Evolutionary conservation across 2,888 invertebrate genomes (phyloP), one percentile per base, ranked within the genome.

Genomic region (Cerastis rubricosa): DNA sequence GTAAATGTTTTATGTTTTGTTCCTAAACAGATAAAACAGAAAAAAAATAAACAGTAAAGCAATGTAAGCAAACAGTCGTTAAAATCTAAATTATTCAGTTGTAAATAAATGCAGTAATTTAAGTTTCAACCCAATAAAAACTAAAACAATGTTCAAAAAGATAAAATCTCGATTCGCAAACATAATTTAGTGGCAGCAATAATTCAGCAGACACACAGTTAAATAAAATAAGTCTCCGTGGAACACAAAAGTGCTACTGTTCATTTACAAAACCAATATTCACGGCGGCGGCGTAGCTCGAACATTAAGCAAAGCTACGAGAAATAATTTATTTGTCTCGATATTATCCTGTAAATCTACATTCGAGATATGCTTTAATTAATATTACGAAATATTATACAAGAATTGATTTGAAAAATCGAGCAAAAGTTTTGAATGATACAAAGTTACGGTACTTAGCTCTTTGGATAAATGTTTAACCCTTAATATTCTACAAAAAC

Each of bases 261-360:
- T 80, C 74, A 84, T 81, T 83, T 80, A 71, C 84, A 86, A 87
- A 89, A 87, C 88, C 87, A 89, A 89, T 86, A 87, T 87, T 88
- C 81, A 80, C 87, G 74, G 69, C 77, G 78, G 79, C 87, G 74
- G 69, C 77, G 78, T 85, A 84, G 85, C 90, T 88, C 85, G 87
- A 89, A 87, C 90, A 89, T 87, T 90, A 88, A 89, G 89, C 86
- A 89, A 81, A 85, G 87, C 87, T 88, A 86, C 74, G 88, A 87
- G 86, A 87, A 88, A 87, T 87, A 83, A 86, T 89, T 87, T 85
- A 84, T 81, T 84, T 75, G 80, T 79, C 71, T 59, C 14, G 29
- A 54, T 77, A 57, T 35, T 67, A 82, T 83, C 87, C 57, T 47
- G 64, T 65, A 65, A 67, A 71, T 78, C 57, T 54, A 64, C 54